Percentiles rank a stretch among this genome's conserved stretches.
Evolutionary conservation across 2,888 invertebrate species (phyloP).

Genomic region (Trachelus iudaicus): DNA sequence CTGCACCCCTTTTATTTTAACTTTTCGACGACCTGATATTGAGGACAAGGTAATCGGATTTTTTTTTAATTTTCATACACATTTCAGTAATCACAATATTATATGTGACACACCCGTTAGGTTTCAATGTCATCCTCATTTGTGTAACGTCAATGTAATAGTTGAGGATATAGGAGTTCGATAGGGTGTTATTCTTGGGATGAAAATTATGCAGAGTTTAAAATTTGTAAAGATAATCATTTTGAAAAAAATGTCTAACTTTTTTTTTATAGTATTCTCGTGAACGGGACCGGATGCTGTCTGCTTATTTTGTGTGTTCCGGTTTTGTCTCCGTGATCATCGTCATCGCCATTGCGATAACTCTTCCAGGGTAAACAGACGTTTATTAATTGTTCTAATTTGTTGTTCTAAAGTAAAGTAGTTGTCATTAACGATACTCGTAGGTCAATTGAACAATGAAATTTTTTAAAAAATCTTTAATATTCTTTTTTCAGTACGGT

Average conservation of each 20-base stretch:
- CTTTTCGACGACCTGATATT: constrained; percentile 82
- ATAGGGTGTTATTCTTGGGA: too few species aligned
- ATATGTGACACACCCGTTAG: too few species aligned
- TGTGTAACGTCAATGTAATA: too few species aligned
- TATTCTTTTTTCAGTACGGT: constrained; percentile 49
- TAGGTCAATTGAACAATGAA: not conserved
- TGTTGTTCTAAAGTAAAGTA: constrained; percentile 17
- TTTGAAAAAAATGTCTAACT: constrained; percentile 4
- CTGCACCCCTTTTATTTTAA: constrained; percentile 85
- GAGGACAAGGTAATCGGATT: constrained; percentile 76
- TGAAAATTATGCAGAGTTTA: not conserved
- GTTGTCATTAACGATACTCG: not conserved
- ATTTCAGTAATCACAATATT: too few species aligned
- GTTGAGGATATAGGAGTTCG: not conserved
- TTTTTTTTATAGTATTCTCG: constrained; percentile 77
- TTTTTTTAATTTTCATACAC: not conserved
- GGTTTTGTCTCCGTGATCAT: constrained; percentile 78
- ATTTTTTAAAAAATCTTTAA: not conserved
- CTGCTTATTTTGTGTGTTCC: constrained; percentile 86
- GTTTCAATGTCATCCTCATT: too few species aligned
- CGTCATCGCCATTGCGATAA: constrained; percentile 75
- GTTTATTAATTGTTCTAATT: not conserved
- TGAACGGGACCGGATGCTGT: constrained; percentile 88
- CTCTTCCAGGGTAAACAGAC: constrained; percentile 73
- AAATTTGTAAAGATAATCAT: not conserved